phyloP scores from a whole-genome alignment of 2,888 invertebrate genomes.

The Periphyllus acericola region DNA sequence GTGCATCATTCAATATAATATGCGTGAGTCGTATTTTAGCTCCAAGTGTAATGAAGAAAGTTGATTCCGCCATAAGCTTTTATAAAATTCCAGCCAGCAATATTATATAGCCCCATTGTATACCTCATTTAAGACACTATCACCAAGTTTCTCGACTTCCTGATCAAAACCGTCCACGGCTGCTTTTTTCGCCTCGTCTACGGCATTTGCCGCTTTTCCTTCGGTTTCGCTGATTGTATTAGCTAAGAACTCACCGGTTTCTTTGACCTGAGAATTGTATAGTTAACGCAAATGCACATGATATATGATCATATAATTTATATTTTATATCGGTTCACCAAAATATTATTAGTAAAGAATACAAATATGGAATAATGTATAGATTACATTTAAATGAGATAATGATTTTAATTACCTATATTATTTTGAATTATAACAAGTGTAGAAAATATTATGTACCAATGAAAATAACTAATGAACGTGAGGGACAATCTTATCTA shows the following conservation, averaged over 20 bases:
- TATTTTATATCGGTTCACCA: neutral
- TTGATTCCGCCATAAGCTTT: conserved; percentile 23
- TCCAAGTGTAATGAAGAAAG: neutral
- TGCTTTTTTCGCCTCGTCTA: conserved; percentile 69
- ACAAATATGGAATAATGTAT: too few relatives aligned
- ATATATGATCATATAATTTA: conserved; percentile 7
- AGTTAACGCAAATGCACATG: conserved; percentile 11
- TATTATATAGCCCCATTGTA: neutral
- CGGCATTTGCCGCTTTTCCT: conserved; percentile 68
- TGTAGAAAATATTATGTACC: too few relatives aligned
- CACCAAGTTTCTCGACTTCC: conserved; percentile 70
- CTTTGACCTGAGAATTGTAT: conserved; percentile 49
- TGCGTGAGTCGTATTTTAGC: conserved; percentile 6
- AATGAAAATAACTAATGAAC: too few relatives aligned
- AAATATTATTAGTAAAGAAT: neutral
- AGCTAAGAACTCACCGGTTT: conserved; percentile 55
- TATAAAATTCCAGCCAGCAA: neutral
- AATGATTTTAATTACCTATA: too few relatives aligned
- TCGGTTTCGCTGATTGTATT: conserved; percentile 67
- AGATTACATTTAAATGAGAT: too few relatives aligned
- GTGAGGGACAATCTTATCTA: too few relatives aligned
- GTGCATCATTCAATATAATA: conserved; percentile 21
- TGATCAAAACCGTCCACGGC: conserved; percentile 72
- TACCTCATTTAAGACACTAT: conserved; percentile 69
- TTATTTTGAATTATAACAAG: too few relatives aligned